Conservation (phyloP, 2,797 vertebrate species). For the Tadarida brasiliensis region DNA sequence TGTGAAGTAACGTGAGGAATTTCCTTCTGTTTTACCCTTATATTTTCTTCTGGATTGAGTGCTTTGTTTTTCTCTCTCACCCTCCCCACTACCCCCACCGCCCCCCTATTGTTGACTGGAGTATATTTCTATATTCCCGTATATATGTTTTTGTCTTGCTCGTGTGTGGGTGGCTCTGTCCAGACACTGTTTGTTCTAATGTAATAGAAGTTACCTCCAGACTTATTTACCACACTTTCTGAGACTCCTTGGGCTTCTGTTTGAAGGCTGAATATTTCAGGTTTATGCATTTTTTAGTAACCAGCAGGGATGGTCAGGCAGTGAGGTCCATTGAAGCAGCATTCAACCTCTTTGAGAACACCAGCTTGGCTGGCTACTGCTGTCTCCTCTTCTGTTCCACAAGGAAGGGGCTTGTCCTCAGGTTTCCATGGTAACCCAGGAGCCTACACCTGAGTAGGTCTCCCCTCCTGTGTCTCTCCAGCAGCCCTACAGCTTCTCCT, state of each 20-base stretch:
- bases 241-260: neutral
- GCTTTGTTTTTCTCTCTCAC: neutral
- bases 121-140: neutral
- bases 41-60: neutral
- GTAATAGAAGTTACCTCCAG: neutral
- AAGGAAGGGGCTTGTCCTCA: neutral
- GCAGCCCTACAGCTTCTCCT: neutral
- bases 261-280: neutral
- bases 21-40: neutral
- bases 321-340: neutral
- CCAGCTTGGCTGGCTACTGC: neutral
- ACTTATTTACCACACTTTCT: neutral
- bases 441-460: neutral
- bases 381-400: neutral
- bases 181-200: neutral
- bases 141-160: neutral
- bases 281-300: neutral
- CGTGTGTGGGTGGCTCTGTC: neutral
- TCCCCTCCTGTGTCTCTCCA: neutral
- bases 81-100: neutral
- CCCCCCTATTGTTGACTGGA: neutral
- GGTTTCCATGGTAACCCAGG: neutral
- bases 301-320: no score
- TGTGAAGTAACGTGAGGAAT: neutral
- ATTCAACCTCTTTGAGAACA: neutral